Evolutionary conservation across 2,797 vertebrate genomes (phyloP).

Genomic region (Anguilla pacifica): DNA sequence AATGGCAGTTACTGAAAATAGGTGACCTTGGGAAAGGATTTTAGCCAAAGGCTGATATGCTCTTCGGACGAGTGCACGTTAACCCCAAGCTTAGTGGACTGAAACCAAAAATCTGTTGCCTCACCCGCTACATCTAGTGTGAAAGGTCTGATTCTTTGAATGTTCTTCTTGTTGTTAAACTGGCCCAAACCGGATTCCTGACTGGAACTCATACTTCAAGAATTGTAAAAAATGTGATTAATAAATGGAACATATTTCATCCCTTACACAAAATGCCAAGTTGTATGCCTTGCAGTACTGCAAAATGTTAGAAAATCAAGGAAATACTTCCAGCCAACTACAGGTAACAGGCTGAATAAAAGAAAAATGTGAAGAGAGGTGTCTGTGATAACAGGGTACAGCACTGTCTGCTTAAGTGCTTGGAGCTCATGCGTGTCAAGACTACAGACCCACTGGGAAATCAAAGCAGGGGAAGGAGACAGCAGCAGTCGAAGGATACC

Average conservation of each 20-base stretch:
- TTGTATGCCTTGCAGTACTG: neutral
- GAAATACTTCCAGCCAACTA: slow-evolving; percentile 32
- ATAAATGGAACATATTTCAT: slow-evolving; percentile 26
- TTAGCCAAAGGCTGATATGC: slow-evolving; percentile 42
- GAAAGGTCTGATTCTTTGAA: slow-evolving; percentile 38
- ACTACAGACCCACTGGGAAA: slow-evolving; percentile 72
- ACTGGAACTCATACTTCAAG: neutral
- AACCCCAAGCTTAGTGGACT: slow-evolving; percentile 46
- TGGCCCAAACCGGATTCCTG: slow-evolving; percentile 26
- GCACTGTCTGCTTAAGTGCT: slow-evolving; percentile 65
- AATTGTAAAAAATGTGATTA: slow-evolving; percentile 33
- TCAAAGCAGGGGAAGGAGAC: slow-evolving; percentile 64
- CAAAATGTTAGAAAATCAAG: neutral
- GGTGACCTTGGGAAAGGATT: slow-evolving; percentile 48
- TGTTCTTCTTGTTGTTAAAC: slow-evolving; percentile 26
- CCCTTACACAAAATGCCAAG: slow-evolving; percentile 27
- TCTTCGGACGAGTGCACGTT: slow-evolving; percentile 34
- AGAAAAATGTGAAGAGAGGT: slow-evolving; percentile 38
- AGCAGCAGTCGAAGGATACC: slow-evolving; percentile 63
- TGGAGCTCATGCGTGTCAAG: slow-evolving; percentile 67
- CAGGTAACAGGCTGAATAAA: slow-evolving; percentile 52
- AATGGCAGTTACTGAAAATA: slow-evolving; percentile 42
- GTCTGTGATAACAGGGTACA: slow-evolving; percentile 46
- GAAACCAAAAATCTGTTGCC: slow-evolving; percentile 29
- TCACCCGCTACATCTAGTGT: slow-evolving; percentile 36